phyloP scores from a whole-genome alignment of 2,888 invertebrate genomes.

The Microctonus brassicae region DNA sequence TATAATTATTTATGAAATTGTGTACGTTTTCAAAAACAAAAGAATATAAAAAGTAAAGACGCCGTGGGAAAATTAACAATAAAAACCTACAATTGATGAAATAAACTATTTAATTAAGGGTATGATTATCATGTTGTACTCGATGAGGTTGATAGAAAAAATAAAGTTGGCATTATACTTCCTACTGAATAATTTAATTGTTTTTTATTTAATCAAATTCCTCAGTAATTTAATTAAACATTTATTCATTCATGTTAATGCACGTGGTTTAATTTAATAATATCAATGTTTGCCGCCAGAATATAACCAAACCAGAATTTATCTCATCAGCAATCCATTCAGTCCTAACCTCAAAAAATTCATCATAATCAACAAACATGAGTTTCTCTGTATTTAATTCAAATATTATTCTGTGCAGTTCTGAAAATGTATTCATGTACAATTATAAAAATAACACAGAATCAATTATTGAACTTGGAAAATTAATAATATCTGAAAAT shows the following conservation, averaged over 20 bases:
- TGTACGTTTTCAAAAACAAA: conserved; percentile 28
- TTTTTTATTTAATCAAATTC: neutral
- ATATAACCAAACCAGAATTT: too few relatives aligned
- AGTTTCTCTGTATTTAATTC: conserved; percentile 59
- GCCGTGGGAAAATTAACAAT: neutral
- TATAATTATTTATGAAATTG: conserved; percentile 34
- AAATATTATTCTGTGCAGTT: conserved; percentile 57
- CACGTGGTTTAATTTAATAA: neutral
- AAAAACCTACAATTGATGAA: conserved; percentile 16
- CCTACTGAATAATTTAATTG: conserved; percentile 24
- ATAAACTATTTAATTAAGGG: conserved; percentile 37
- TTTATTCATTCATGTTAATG: too few relatives aligned
- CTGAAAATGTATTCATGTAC: conserved; percentile 57
- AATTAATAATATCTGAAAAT: conserved; percentile 50
- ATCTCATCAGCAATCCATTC: neutral
- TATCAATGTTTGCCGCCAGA: neutral
- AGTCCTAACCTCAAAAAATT: conserved; percentile 10
- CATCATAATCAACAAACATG: conserved; percentile 48
- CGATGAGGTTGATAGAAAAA: conserved; percentile 45
- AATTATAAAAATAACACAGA: conserved; percentile 49
- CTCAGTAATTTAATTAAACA: neutral
- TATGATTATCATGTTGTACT: conserved; percentile 44
- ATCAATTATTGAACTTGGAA: conserved; percentile 52
- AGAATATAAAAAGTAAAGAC: neutral
- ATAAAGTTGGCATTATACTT: conserved; percentile 49